These are phyloP conservation scores for Pristionchus entomophagus DNA, from an alignment of 2,888 invertebrate genomes.

Conservation along the genomic window DNA sequence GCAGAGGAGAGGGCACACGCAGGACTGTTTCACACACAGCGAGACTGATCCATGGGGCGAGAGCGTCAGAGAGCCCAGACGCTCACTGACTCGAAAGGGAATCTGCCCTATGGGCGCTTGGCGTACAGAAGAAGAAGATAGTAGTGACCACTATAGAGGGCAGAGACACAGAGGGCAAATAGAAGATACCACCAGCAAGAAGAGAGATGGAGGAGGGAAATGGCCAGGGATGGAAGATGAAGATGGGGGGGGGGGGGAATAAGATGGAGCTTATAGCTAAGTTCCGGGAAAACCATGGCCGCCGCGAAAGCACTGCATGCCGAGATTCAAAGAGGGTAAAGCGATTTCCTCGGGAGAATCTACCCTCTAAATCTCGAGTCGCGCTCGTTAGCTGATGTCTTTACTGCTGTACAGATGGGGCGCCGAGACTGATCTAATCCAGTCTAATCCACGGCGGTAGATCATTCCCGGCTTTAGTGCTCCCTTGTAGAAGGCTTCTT, in stretches of 20 bases:
- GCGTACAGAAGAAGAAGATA: not conserved
- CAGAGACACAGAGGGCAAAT: slow-evolving; percentile 36
- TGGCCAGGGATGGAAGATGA: not conserved
- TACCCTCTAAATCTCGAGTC: not conserved
- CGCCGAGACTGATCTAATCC: not conserved
- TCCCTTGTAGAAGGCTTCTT: too few relatives aligned
- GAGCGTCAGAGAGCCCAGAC: not conserved
- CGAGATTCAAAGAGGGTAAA: too few relatives aligned
- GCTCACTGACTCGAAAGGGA: not conserved
- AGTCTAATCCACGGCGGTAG: too few relatives aligned
- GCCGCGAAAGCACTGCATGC: too few relatives aligned
- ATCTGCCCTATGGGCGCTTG: not conserved
- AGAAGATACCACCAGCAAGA: not conserved
- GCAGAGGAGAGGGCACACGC: not conserved
- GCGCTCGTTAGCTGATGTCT: not conserved
- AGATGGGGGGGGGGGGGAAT: not conserved
- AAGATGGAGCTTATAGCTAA: not conserved
- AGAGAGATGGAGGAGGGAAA: not conserved
- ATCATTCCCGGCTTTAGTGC: too few relatives aligned
- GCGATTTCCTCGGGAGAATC: too few relatives aligned
- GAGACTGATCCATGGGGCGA: not conserved
- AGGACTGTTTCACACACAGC: slow-evolving; percentile 22
- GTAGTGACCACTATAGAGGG: not conserved
- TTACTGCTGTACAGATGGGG: not conserved
- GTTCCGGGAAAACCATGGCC: not conserved